These are phyloP conservation scores for Odontomyia ornata DNA, from an alignment of 2,888 invertebrate species.

Conservation along the genomic window DNA sequence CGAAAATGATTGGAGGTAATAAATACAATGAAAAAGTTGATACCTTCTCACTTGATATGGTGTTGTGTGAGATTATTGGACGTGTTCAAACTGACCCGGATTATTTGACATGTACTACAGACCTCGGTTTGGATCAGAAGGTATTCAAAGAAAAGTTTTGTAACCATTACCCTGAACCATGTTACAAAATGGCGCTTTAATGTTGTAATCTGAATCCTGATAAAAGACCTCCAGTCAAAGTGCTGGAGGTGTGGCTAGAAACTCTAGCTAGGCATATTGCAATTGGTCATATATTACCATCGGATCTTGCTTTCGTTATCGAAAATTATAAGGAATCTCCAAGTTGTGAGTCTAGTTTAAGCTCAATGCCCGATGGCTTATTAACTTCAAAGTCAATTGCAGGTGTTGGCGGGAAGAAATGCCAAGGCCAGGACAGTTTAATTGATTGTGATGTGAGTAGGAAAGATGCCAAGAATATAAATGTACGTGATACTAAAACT, in stretches of 20 bases:
- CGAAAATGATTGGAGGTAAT: slow-evolving; percentile 97
- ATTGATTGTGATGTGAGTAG: no score
- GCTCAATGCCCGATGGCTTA: slow-evolving; percentile 61
- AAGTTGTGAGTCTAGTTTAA: slow-evolving; percentile 60
- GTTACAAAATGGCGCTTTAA: slow-evolving; percentile 92
- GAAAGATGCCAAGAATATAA: no score
- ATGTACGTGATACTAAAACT: no score
- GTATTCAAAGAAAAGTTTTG: no score
- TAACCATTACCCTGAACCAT: no score
- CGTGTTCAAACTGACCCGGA: slow-evolving; percentile 96
- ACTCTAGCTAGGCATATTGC: slow-evolving; percentile 78
- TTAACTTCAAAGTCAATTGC: slow-evolving; percentile 58
- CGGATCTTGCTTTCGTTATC: slow-evolving; percentile 78
- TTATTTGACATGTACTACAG: slow-evolving; percentile 86
- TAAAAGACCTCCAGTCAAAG: slow-evolving; percentile 90
- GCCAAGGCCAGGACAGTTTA: slow-evolving; percentile 60
- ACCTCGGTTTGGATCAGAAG: no score
- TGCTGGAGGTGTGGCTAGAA: no score
- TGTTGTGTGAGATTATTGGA: slow-evolving; percentile 95
- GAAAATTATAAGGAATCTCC: slow-evolving; percentile 72
- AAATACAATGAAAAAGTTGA: slow-evolving; percentile 96
- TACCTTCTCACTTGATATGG: slow-evolving; percentile 94
- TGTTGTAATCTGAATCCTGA: slow-evolving; percentile 93
- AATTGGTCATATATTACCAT: slow-evolving; percentile 71
- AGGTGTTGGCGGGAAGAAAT: slow-evolving; percentile 47